A percentile compares a stretch with the other conserved stretches of the same genome.
Evolutionary conservation across 1,140 invertebrate species (phyloP).

Genomic region (Caenorhabditis tropicalis): DNA sequence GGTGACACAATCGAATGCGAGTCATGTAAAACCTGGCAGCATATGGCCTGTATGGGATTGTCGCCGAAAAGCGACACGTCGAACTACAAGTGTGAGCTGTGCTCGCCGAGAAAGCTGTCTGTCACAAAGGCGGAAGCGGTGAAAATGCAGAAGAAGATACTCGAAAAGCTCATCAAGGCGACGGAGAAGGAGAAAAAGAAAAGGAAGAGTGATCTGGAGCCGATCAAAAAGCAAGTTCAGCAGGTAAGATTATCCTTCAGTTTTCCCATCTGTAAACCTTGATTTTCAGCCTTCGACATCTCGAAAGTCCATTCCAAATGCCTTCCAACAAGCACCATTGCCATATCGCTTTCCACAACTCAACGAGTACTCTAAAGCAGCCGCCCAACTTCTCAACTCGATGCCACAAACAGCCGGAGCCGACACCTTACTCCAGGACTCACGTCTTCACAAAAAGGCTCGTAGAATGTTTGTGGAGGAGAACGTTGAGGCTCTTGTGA

Average conservation of each 20-base stretch:
- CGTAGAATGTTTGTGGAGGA: neutral
- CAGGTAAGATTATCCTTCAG: neutral
- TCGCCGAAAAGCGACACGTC: neutral
- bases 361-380: neutral
- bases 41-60: slow-evolving; percentile 12
- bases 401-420: slow-evolving; percentile 1
- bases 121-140: neutral
- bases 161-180: neutral
- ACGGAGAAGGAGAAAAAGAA: neutral
- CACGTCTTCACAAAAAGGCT: neutral
- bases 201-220: slow-evolving; percentile 1
- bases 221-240: neutral
- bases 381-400: neutral
- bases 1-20: neutral
- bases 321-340: neutral
- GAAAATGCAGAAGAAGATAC: neutral
- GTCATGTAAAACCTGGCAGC: slow-evolving; percentile 1
- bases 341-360: neutral
- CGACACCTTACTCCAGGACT: neutral
- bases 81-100: neutral
- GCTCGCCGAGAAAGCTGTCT: neutral
- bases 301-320: neutral
- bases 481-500: neutral
- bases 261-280: no score
- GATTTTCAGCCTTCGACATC: slow-evolving; percentile 1